Evolutionary conservation across 2,888 invertebrate genomes (phyloP).

Genomic region (Drosophila austrosaltans): DNA sequence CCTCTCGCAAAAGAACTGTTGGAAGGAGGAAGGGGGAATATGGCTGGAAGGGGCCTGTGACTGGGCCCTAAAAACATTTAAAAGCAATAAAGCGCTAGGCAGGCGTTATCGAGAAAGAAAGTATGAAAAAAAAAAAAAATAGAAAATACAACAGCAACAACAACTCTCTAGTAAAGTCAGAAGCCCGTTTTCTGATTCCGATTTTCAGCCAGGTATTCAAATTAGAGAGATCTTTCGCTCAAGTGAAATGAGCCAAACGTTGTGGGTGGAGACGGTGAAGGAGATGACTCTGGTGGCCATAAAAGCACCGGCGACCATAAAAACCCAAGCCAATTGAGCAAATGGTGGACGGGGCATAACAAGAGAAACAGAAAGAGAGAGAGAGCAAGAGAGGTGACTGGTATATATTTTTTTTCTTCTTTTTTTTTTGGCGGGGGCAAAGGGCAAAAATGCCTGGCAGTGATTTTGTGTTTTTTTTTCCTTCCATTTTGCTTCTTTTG

Average conservation of each 20-base stretch:
- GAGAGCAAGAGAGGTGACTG: too few species aligned
- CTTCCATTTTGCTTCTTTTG: conserved; percentile 31
- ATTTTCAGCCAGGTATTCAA: conserved; percentile 68
- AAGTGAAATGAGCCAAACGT: conserved; percentile 66
- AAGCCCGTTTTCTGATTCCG: conserved; percentile 42
- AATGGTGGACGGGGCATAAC: background rate
- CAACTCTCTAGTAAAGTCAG: conserved; percentile 26
- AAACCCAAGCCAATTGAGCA: conserved; percentile 55
- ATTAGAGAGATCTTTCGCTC: conserved; percentile 60
- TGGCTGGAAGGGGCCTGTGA: conserved; percentile 15
- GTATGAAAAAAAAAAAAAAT: conserved; percentile 14
- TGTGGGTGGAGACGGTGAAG: background rate
- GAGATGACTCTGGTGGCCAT: conserved; percentile 55
- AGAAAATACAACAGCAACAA: background rate
- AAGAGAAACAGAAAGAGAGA: background rate
- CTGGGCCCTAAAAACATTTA: conserved; percentile 63
- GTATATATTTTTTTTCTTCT: background rate
- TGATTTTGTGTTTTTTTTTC: conserved; percentile 54
- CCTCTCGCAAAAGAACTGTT: conserved; percentile 60
- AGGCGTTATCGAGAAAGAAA: conserved; percentile 63
- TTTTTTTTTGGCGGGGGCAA: conserved; percentile 30
- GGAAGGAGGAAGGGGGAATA: conserved; percentile 51
- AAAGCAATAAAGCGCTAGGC: conserved; percentile 72
- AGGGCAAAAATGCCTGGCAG: conserved; percentile 67
- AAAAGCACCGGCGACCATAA: conserved; percentile 72